Base-by-base conservation (phyloP, 1,140 invertebrate species). In the Drosophila pruinosa region DNA sequence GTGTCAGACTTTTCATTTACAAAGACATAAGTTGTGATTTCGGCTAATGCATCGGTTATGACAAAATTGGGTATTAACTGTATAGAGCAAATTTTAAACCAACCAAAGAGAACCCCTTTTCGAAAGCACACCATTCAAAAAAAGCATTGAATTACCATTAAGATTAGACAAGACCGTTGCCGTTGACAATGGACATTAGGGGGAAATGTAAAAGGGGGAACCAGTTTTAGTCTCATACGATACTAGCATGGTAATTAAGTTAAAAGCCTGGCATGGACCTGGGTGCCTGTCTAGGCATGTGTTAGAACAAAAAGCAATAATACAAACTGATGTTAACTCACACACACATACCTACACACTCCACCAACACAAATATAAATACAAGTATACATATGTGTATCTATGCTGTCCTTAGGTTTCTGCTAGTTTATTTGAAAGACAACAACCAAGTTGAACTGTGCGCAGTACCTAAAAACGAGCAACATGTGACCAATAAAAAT, bases 401-500 rank as follows among this genome's bases (percentile, higher is more conserved):
- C 47, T 50, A 48, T 2, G 22, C 52, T 65, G 73, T 62, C 31
- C 57, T 73, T 78, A 75, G 80, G 80, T 85, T 85, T 85, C 77
- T 48, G 52, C 74, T 77, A 54, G 54, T 62, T 85, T 58, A 69
- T 86, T 86, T 77, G 17, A 86, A 67, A 81, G 79, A 72, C 69
- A 77, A 86, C 62, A 75, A 79, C 72, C 64, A 67, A 62, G 53
- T 58, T 70, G 64, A 82, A 81, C 74, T 71, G 43, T 74, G 82
- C 77, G 72, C 78, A 75, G 82, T 88, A 86, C 82, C 82, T 86
- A 86, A 75, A 80, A 68, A 45, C 38, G 43, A 80, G 81, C 73
- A 85, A 86, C 81, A 59, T 68, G 82, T 86, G 82, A 86, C 80
- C 80, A 85, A 85, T 81, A 57, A 83, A 41, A 72, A 45, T 59